Evolutionary conservation across 2,797 vertebrate species (phyloP).

Genomic region (Cyprinella venusta): DNA sequence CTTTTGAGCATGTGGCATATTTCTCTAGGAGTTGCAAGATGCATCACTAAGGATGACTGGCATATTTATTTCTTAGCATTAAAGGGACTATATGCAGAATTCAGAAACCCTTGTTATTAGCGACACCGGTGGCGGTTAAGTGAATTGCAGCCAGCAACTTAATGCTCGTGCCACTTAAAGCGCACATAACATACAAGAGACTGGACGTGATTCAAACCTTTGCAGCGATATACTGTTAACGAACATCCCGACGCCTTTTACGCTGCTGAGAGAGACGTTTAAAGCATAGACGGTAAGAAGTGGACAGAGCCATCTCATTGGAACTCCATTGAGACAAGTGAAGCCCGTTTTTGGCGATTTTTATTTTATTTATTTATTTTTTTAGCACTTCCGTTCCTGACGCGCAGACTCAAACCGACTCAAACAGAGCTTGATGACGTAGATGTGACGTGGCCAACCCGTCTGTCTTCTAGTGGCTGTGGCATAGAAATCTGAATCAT

Average conservation of each 20-base stretch:
- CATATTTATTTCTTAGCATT: background rate
- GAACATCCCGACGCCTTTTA: background rate
- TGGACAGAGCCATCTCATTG: no score
- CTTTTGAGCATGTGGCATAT: background rate
- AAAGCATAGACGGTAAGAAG: background rate
- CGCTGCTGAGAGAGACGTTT: background rate
- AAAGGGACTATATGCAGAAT: background rate
- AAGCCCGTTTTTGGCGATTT: no score
- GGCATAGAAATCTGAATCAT: no score
- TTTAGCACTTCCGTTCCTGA: no score
- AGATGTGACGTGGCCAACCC: no score
- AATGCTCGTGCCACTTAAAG: background rate
- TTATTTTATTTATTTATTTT: no score
- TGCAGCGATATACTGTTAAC: background rate
- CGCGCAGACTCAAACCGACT: no score
- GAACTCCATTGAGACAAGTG: no score
- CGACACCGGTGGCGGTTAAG: background rate
- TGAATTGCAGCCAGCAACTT: background rate
- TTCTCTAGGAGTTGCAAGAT: background rate
- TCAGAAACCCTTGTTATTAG: background rate
- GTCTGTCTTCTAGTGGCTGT: no score
- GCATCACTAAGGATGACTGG: background rate
- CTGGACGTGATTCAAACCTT: background rate
- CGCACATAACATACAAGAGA: background rate
- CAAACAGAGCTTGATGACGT: no score